Evolutionary conservation across 2,797 vertebrate genomes (phyloP), one percentile per base, ranked within the genome.

Genomic region (Halcyon chelicuti): DNA sequence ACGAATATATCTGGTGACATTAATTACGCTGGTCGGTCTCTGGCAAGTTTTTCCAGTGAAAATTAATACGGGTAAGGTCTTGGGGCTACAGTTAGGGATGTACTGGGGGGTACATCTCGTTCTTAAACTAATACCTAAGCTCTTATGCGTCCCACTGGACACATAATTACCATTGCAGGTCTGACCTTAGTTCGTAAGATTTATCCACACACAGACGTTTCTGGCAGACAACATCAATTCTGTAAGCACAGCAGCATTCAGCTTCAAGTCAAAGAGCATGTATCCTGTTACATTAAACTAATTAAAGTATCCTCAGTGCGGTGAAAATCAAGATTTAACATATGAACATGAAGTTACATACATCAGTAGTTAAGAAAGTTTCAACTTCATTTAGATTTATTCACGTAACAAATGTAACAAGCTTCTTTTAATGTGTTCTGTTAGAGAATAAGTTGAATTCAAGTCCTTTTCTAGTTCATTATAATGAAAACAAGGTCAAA

Each of bases 71-170:
- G 6, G 12, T 5, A 31, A 44, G 14, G 31, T 33, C 63, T 49
- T 51, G 10, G 12, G 21, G 26, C 44, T 6, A 39, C 1, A 65
- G 21, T 47, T 20, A 71, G 3, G 61, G 70, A 42, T 28, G 8
- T 49, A 37, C 18, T 18, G 11, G 1, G 7, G 7, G 4, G 21
- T 25, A 31, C 10, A 21, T 9, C 26, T 57, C 7, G 1, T 22
- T 54, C 91, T 46, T 42, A 67, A 84, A 46, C 40, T 2, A 8
- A 35, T 19, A 23, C 22, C 37, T 72, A 14, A 57, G 9, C 17
- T 62, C 31, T 71, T 22, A 19, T 0, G 0, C n/a, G 76, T 17
- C 23, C 15, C 6, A 4, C 49, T 7, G 74, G 52, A 60, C 25
- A 62, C 11, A 8, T 26, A 72, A 75, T 35, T 75, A n/a, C 31